phyloP scores from a whole-genome alignment of 2,888 invertebrate genomes.

The Oligia latruncula region DNA sequence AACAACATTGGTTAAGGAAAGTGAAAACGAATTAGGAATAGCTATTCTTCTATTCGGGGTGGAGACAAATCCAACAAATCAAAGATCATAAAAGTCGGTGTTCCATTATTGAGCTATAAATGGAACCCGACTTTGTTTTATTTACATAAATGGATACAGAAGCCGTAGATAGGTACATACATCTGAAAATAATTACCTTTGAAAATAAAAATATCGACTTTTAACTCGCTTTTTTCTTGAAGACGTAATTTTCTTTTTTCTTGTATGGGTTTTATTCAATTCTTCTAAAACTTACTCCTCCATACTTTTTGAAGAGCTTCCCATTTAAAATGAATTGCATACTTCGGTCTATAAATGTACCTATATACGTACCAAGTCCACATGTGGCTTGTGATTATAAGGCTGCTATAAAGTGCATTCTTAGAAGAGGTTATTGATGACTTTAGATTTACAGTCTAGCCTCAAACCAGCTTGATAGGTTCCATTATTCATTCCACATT shows the following conservation, averaged over 20 bases:
- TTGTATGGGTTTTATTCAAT: not conserved
- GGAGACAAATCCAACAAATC: not conserved
- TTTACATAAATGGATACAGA: not conserved
- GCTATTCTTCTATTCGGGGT: not conserved
- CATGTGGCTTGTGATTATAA: not conserved
- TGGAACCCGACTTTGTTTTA: not conserved
- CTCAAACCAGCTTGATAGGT: slow-evolving; percentile 27
- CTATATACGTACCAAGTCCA: not conserved
- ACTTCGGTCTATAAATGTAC: not conserved
- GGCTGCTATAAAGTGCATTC: not conserved
- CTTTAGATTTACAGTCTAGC: slow-evolving; percentile 29
- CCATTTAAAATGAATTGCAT: not conserved
- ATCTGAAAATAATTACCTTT: not conserved
- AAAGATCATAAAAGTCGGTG: not conserved
- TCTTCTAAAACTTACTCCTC: not conserved
- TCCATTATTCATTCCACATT: slow-evolving; percentile 50
- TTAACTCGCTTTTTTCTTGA: not conserved
- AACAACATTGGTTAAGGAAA: slow-evolving; percentile 11
- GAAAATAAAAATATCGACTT: not conserved
- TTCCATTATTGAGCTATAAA: not conserved
- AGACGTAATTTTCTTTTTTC: not conserved
- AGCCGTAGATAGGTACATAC: not conserved
- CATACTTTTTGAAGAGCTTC: not conserved
- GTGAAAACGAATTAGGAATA: slow-evolving; percentile 10
- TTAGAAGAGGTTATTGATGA: slow-evolving; percentile 13